phyloP scores from a whole-genome alignment of 2,888 invertebrate genomes.

The Tiliacea aurago region DNA sequence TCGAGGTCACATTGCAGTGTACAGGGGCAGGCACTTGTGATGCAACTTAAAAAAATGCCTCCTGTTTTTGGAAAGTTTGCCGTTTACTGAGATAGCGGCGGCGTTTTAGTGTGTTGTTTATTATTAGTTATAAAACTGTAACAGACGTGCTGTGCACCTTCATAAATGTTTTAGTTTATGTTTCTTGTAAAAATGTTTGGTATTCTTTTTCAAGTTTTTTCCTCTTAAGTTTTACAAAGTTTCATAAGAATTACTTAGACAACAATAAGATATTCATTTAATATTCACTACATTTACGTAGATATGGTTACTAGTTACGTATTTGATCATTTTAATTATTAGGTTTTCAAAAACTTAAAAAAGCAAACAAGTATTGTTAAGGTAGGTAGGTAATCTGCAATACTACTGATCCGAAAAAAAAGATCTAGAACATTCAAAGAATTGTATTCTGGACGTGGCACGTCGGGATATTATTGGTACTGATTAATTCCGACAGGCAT shows the following conservation, averaged over 20 bases:
- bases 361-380: no score
- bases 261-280: neutral
- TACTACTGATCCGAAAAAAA: neutral
- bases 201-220: neutral
- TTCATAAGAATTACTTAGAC: neutral
- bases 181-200: neutral
- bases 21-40: slow-evolving; percentile 77
- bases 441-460: no score
- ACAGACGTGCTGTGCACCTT: slow-evolving; percentile 31
- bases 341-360: no score
- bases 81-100: slow-evolving; percentile 65
- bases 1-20: slow-evolving; percentile 86
- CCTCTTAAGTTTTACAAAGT: neutral
- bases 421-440: neutral
- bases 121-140: slow-evolving; percentile 62
- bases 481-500: slow-evolving; percentile 8
- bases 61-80: slow-evolving; percentile 79
- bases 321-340: neutral
- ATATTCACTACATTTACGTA: neutral
- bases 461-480: neutral
- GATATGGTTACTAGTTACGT: neutral
- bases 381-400: no score
- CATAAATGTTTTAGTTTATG: slow-evolving; percentile 55
- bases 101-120: slow-evolving; percentile 59
- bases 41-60: slow-evolving; percentile 78